Evolutionary conservation across 1,140 invertebrate species (phyloP).

Genomic region (Bombus balteatus): DNA sequence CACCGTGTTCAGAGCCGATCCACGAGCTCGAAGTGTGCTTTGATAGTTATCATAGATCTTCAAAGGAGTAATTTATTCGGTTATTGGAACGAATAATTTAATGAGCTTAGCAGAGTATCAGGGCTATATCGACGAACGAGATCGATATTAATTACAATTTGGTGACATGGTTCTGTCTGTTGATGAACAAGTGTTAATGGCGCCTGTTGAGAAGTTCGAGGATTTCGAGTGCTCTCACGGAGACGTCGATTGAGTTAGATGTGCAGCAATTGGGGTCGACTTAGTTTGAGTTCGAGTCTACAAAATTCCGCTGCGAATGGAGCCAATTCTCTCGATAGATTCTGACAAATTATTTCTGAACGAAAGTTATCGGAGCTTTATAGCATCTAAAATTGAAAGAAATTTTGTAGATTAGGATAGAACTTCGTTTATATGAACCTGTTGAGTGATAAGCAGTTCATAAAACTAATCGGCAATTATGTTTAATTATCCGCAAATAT

Average conservation of each 20-base stretch:
- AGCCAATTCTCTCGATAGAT: neutral
- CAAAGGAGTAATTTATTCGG: neutral
- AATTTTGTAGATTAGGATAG: neutral
- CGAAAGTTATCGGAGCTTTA: neutral
- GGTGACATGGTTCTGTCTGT: neutral
- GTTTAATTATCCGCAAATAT: neutral
- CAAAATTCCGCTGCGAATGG: neutral
- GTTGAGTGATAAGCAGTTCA: neutral
- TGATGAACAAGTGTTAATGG: conserved; percentile 1
- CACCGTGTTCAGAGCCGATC: neutral
- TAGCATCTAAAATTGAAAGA: neutral
- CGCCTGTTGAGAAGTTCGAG: conserved; percentile 3
- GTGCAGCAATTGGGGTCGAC: neutral
- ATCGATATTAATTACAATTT: conserved; percentile 1
- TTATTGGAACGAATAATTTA: conserved; percentile 5
- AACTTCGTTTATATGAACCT: neutral
- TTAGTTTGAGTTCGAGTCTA: neutral
- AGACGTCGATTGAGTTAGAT: neutral
- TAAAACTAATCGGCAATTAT: neutral
- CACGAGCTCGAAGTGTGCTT: neutral
- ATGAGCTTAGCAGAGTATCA: too few species aligned
- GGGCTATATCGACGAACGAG: too few species aligned
- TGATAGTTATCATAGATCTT: neutral
- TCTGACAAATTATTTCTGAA: neutral
- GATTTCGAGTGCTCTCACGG: conserved; percentile 13